Conservation (phyloP, 2,113 vertebrate species). For the Pungitius pungitius region DNA sequence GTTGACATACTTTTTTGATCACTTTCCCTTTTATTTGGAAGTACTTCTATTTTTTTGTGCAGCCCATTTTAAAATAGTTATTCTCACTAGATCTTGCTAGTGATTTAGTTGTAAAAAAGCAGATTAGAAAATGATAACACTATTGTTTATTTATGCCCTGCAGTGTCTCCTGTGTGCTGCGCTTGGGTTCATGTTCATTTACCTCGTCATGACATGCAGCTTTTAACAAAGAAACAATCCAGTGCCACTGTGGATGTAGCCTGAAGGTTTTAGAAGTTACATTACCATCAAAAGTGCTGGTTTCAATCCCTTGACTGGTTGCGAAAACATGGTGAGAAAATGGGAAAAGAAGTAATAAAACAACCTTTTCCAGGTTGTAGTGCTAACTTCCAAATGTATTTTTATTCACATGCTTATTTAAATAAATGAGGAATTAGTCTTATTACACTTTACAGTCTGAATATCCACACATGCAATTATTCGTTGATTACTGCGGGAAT, state of each 20-base stretch:
- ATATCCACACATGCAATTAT: neutral
- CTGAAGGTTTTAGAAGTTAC: slow-evolving; percentile 25
- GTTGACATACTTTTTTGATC: slow-evolving; percentile 25
- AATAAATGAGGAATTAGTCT: neutral
- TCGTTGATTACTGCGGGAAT: neutral
- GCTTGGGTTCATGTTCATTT: too few species aligned
- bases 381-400: neutral
- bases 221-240: slow-evolving; percentile 25
- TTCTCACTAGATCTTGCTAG: neutral
- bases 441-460: neutral
- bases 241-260: slow-evolving; percentile 29
- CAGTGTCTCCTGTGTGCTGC: too few species aligned
- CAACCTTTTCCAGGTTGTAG: neutral
- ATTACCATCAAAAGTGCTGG: slow-evolving; percentile 36
- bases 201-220: too few species aligned
- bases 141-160: neutral
- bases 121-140: slow-evolving; percentile 4
- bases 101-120: slow-evolving; percentile 33
- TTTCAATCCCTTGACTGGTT: slow-evolving; percentile 13
- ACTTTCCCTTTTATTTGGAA: slow-evolving; percentile 2
- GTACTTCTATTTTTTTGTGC: neutral
- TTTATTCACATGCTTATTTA: neutral
- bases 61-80: slow-evolving; percentile 1
- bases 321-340: slow-evolving; percentile 23
- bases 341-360: slow-evolving; percentile 10